Evolutionary conservation across 2,888 invertebrate species (phyloP), one percentile per base, ranked within the genome.

Genomic region (Neria commutata): DNA sequence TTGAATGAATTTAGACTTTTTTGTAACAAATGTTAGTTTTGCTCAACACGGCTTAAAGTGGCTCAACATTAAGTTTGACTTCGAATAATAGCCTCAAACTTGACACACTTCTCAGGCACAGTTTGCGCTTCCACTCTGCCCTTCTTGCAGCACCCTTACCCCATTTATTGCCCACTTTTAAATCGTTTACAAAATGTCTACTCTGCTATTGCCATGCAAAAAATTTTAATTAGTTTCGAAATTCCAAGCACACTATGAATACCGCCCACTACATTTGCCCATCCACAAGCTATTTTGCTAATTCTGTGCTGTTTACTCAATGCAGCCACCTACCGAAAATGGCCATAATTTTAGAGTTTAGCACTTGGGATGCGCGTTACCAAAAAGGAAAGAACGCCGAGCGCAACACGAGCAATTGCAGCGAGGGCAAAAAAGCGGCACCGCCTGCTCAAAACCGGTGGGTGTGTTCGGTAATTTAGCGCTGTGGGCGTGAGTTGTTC

Each of bases 401-500:
- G n/a, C n/a, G n/a, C n/a, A n/a, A n/a, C n/a, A n/a, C n/a, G n/a
- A 42, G 21, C 21, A 19, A 42, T 42, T 42, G 42, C 42, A 19
- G 3, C 14, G 42, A 42, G 42, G 19, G 19, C 21, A 14, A 37
- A 5, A 10, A 37, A 37, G 37, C 8, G 42, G n/a, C n/a, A 42
- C 42, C 42, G 42, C 17, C 42, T 3, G 6, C 37, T 37, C 42
- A 17, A 42, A 42, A 42, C 42, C 21, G 17, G 42, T 42, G 42
- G 42, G 42, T 42, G 29, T 29, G 34, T 51, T 21, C 24, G 40
- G 73, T 71, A 70, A 73, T 73, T 73, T 71, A 72, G 72, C 70
- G 73, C 68, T 67, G 70, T 72, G 71, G 71, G 71, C 71, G 71
- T 71, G n/a, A n/a, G 71, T 66, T 42, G 42, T 42, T 42, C 17